Conservation (phyloP, 2,113 vertebrate species). For the Scolopax mira region DNA sequence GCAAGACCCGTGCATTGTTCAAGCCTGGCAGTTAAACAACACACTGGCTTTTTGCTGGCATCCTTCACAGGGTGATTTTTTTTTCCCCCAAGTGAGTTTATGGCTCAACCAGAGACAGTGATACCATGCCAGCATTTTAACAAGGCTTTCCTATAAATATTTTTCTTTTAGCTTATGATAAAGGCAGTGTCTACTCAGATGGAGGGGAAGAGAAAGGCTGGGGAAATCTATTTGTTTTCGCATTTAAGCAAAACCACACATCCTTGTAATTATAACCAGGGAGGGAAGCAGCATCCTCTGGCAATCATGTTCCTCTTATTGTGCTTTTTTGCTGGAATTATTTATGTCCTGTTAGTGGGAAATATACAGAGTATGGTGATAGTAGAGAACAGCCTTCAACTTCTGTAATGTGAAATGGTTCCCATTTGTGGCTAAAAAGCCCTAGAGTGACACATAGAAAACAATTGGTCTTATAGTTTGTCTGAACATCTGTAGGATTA, state of each 20-base stretch:
- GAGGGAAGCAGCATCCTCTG: slow-evolving; percentile 26
- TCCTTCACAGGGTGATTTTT: neutral
- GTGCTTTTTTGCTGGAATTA: slow-evolving; percentile 24
- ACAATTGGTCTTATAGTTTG: neutral
- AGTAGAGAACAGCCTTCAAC: neutral
- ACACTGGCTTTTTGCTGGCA: slow-evolving; percentile 7
- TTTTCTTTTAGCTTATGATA: slow-evolving; percentile 17
- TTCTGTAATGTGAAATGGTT: neutral
- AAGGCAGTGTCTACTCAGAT: neutral
- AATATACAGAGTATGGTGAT: neutral
- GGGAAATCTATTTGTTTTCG: slow-evolving; percentile 41
- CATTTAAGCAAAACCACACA: slow-evolving; percentile 35
- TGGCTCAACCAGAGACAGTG: neutral
- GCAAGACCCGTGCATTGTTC: neutral
- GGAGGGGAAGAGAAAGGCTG: neutral
- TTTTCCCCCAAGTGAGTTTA: neutral
- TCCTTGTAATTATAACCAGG: neutral
- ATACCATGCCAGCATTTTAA: slow-evolving; percentile 2
- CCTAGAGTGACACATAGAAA: neutral
- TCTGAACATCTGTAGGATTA: neutral
- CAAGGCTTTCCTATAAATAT: slow-evolving; percentile 40
- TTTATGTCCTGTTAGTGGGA: slow-evolving; percentile 30
- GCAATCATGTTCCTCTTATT: neutral
- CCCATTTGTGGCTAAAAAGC: slow-evolving; percentile 6
- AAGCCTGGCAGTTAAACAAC: neutral